Base-by-base conservation (phyloP, 2,797 vertebrate species). In the Coregonus sp. region DNA sequence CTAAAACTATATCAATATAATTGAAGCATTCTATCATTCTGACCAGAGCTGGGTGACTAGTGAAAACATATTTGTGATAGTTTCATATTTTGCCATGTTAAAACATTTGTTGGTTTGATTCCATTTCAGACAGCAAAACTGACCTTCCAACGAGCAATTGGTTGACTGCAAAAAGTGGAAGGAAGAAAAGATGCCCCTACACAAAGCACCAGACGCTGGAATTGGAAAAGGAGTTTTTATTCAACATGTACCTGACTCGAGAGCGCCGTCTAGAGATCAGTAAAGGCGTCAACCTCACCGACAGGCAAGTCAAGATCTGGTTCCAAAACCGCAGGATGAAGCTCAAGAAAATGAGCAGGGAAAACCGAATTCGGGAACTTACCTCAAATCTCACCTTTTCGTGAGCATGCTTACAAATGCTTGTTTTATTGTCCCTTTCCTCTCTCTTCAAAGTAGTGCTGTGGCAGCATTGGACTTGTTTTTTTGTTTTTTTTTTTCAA, bases 261-360 rank as follows among this genome's bases (percentile, higher is more conserved):
- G 98, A 99, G 97, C 98, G 98, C 97, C 98, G 98, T 94, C 97
- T 99, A 96, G 98, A 99, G 97, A 99, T 99, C 96, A 99, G 97
- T 96, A 95, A 97, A 95, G 95, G 97, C 91, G 98, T 99, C 93
- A 98, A 99, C 95, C 97, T 99, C 93, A 97, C 96, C 94, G 98
- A 99, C 95, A 96, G 98, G 92, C 98, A 99, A 96, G 98, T 99
- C 94, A 99, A 99, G 96, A 99, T 99, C 91, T 99, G 98, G 98
- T 99, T 99, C 93, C 98, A 99, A 93, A 99, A 99, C 95, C 98
- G 98, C 94, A 96, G 98, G 93, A 99, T 99, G 98, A 99, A 99
- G 89, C 96, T 99, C 86, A 99, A 99, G 96, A 99, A 99, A 95
- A 97, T 99, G 97, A 99, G 96, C 94, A 95, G 98, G 87, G 98